Evolutionary conservation across 92 coral and sea anemone species (phyloP).

Genomic region (Epizoanthus fatuus): DNA sequence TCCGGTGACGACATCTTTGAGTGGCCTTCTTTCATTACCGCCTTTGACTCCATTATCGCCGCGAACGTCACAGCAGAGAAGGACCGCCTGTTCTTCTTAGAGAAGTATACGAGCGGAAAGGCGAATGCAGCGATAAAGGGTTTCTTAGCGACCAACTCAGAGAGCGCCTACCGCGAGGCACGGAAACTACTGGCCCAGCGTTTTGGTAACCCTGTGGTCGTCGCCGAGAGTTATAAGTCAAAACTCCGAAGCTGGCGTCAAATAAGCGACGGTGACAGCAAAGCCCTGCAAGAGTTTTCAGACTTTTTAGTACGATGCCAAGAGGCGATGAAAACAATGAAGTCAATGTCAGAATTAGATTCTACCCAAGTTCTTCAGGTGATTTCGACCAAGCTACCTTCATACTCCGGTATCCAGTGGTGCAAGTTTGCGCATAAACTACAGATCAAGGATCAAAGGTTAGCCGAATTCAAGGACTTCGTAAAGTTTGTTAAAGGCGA

Average conservation of each 20-base stretch:
- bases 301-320: slow-evolving; percentile 73
- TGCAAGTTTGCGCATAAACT: slow-evolving; percentile 66
- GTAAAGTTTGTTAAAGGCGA: slow-evolving; percentile 63
- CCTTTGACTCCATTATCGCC: slow-evolving; percentile 68
- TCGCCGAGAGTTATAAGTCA: slow-evolving; percentile 70
- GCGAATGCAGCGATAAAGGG: slow-evolving; percentile 73
- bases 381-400: slow-evolving; percentile 63
- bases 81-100: slow-evolving; percentile 66
- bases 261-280: slow-evolving; percentile 73
- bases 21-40: slow-evolving; percentile 51
- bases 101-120: slow-evolving; percentile 77
- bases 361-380: slow-evolving; percentile 42
- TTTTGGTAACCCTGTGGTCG: slow-evolving; percentile 79
- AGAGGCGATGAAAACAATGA: slow-evolving; percentile 61
- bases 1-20: slow-evolving; percentile 40
- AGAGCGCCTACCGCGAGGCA: slow-evolving; percentile 67
- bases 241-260: slow-evolving; percentile 71
- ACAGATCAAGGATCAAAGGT: slow-evolving; percentile 39
- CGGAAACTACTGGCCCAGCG: slow-evolving; percentile 68
- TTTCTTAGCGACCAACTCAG: slow-evolving; percentile 62
- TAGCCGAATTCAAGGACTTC: slow-evolving; percentile 52
- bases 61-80: slow-evolving; percentile 49
- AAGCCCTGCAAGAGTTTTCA: slow-evolving; percentile 65
- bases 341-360: slow-evolving; percentile 62
- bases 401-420: slow-evolving; percentile 71